Evolutionary conservation across 2,888 invertebrate genomes (phyloP).

Genomic region (Conomelus anceps): DNA sequence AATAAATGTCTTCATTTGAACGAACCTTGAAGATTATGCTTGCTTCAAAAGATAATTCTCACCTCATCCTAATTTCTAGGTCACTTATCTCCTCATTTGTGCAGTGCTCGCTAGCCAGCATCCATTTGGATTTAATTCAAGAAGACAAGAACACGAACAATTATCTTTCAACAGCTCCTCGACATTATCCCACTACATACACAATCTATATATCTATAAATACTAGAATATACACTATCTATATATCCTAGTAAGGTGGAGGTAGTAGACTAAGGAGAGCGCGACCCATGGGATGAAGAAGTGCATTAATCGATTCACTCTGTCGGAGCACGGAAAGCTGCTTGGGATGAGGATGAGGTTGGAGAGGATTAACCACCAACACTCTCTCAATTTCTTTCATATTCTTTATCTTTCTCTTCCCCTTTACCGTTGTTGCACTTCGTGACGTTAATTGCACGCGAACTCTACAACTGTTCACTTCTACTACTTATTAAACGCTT

Average conservation of each 20-base stretch:
- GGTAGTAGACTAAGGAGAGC: neutral
- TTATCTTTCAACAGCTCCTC: neutral
- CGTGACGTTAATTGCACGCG: neutral
- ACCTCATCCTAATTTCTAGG: neutral
- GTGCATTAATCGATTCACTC: neutral
- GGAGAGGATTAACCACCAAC: neutral
- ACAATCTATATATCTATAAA: neutral
- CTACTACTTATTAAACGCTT: neutral
- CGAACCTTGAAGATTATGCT: neutral
- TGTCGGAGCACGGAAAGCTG: neutral
- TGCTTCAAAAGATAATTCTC: neutral
- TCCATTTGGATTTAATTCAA: neutral
- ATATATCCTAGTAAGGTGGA: neutral
- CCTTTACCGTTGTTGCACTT: neutral
- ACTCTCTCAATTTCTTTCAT: neutral
- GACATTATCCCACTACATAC: neutral
- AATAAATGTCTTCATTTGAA: no score
- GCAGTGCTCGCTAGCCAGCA: neutral
- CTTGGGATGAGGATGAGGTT: no score
- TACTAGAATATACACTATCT: neutral
- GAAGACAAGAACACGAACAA: neutral
- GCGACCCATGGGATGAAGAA: neutral
- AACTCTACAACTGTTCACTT: neutral
- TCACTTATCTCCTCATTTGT: neutral
- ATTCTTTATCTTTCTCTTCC: neutral